These are phyloP conservation scores for Polyommatus iphigenia DNA, from an alignment of 2,888 invertebrate genomes.

Conservation along the genomic window DNA sequence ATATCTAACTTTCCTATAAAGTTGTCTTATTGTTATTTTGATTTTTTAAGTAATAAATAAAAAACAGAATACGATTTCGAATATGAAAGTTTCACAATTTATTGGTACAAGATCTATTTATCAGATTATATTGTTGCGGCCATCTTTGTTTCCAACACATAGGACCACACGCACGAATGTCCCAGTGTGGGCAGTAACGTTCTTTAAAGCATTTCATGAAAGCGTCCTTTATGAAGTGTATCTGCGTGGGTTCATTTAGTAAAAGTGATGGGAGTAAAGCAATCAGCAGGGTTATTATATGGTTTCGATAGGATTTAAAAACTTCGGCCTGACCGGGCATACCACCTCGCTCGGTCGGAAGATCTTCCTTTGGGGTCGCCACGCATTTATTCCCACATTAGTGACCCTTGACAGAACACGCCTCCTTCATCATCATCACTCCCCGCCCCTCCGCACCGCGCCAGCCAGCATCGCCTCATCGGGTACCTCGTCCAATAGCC, in stretches of 20 bases:
- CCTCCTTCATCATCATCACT: no score
- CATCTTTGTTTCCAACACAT: neutral
- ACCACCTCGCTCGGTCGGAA: no score
- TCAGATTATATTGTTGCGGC: slow-evolving; percentile 5
- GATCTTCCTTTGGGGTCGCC: no score
- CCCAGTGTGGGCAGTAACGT: neutral
- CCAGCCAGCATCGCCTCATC: no score
- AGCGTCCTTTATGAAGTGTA: slow-evolving; percentile 11
- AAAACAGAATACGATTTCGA: neutral
- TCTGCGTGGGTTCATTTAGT: neutral
- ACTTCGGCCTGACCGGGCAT: no score
- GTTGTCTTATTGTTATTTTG: no score
- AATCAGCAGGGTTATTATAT: neutral
- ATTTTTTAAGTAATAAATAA: neutral
- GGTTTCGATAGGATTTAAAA: neutral
- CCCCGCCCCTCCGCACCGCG: no score
- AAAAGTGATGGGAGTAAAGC: neutral
- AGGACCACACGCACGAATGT: neutral
- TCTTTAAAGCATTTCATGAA: slow-evolving; percentile 2
- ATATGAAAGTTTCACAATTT: neutral
- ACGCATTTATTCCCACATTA: no score
- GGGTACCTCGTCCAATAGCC: no score
- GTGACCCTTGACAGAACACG: no score
- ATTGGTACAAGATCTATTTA: neutral
- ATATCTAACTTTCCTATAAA: no score